Percentiles rank a stretch among this genome's conserved stretches.
phyloP scores from a whole-genome alignment of 1,140 invertebrate species.

The Ridgeia piscesae region DNA sequence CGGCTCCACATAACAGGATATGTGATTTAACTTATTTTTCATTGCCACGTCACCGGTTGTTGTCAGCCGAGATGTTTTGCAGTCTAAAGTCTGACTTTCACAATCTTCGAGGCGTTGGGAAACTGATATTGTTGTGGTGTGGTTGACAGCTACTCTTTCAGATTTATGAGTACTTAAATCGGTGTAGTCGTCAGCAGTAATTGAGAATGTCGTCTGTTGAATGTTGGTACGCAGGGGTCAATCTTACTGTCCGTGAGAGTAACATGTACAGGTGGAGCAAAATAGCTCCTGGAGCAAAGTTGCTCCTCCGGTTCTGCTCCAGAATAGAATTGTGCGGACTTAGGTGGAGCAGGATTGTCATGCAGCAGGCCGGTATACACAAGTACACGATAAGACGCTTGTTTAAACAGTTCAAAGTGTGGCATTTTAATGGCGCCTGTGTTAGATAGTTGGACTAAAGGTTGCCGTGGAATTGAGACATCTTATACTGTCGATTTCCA shows the following conservation, averaged over 20 bases:
- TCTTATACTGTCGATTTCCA: not conserved
- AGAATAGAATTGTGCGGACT: not conserved
- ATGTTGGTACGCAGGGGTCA: not conserved
- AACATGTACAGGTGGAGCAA: not conserved
- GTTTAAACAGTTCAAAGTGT: constrained; percentile 6
- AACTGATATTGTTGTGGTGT: not conserved
- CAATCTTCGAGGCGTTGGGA: not conserved
- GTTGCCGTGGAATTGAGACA: not conserved
- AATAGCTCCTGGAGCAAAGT: too few relatives aligned
- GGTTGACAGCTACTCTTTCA: not conserved
- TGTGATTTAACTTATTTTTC: constrained; percentile 1
- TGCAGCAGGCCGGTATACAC: not conserved
- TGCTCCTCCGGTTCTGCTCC: not conserved
- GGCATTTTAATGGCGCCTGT: not conserved
- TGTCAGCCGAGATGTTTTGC: not conserved
- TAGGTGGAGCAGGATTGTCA: not conserved
- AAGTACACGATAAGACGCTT: not conserved
- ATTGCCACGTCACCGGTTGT: not conserved
- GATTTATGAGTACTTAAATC: not conserved
- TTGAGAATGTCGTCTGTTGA: not conserved
- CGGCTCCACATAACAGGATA: not conserved
- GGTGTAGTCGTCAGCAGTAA: not conserved
- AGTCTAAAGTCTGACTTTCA: not conserved
- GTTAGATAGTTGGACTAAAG: constrained; percentile 5
- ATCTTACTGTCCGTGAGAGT: not conserved